Percentiles rank a stretch among this genome's conserved stretches.
phyloP scores from a whole-genome alignment of 1,140 invertebrate genomes.

The Agraylea sexmaculata region DNA sequence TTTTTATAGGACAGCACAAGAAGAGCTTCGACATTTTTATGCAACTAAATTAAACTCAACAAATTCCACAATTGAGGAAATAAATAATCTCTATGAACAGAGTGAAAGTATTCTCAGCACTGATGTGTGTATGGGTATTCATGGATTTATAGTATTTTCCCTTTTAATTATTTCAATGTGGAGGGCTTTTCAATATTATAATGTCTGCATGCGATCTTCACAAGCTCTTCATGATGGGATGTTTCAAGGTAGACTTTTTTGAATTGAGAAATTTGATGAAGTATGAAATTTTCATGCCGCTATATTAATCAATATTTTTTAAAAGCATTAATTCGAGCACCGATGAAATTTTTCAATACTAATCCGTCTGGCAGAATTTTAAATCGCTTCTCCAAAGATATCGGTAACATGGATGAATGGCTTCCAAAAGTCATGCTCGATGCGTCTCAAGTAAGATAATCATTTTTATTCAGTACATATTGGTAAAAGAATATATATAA shows the following conservation, averaged over 20 bases:
- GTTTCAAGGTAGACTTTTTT: constrained; percentile 38
- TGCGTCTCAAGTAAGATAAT: constrained; percentile 42
- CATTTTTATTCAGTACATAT: constrained; percentile 5
- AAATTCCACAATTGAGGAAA: background rate
- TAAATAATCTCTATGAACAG: background rate
- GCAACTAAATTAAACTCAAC: background rate
- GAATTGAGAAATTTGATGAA: constrained; percentile 4
- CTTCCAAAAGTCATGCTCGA: constrained; percentile 63
- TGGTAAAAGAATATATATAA: background rate
- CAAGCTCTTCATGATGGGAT: constrained; percentile 55
- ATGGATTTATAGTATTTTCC: constrained; percentile 34
- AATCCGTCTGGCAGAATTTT: constrained; percentile 61
- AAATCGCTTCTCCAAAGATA: constrained; percentile 67
- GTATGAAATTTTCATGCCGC: background rate
- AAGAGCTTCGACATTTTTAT: constrained; percentile 16
- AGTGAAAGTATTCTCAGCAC: constrained; percentile 11
- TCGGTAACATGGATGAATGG: constrained; percentile 69
- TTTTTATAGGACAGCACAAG: constrained; percentile 19
- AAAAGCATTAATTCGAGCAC: constrained; percentile 32
- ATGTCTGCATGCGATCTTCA: constrained; percentile 50
- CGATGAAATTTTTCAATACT: constrained; percentile 62
- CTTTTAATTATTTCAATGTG: constrained; percentile 38
- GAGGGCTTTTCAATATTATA: constrained; percentile 49
- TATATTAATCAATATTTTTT: constrained; percentile 16
- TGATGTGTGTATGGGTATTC: constrained; percentile 37